phyloP scores from a whole-genome alignment of 2,797 vertebrate species.

The Petrocephalus sullivani region DNA sequence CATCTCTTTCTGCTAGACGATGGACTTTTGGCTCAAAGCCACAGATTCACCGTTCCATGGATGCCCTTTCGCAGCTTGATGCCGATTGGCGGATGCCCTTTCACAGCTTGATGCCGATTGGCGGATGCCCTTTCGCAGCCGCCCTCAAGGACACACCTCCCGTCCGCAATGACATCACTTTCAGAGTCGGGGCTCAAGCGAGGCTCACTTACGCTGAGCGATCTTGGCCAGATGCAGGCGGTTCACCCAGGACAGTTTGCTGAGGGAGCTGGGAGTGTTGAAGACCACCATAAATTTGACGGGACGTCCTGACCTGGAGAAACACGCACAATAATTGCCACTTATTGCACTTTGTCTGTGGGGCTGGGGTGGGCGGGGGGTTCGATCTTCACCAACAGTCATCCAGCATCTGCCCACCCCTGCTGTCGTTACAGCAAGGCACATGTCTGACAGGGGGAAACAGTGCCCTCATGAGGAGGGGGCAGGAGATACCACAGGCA shows the following conservation, averaged over 20 bases:
- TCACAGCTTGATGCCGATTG: background rate
- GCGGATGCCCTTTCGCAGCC: too few relatives aligned
- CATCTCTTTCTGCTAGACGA: background rate
- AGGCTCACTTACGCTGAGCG: slow-evolving; percentile 67
- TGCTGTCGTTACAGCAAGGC: background rate
- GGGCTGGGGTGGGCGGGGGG: background rate
- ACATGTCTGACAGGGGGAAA: background rate
- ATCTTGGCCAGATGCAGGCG: slow-evolving; percentile 87
- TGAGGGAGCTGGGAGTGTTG: slow-evolving; percentile 86
- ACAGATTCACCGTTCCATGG: background rate
- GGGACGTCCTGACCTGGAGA: slow-evolving; percentile 79
- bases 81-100: background rate
- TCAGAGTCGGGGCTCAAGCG: background rate
- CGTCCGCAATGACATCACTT: background rate
- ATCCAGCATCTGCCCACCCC: background rate
- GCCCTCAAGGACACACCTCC: background rate
- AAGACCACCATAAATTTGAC: slow-evolving; percentile 93
- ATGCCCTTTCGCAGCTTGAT: background rate
- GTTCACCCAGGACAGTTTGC: slow-evolving; percentile 96
- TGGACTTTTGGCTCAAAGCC: background rate
- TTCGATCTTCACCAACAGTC: background rate
- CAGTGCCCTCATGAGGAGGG: background rate
- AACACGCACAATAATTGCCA: background rate
- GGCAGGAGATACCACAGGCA: background rate
- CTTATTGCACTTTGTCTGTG: background rate